Conservation (phyloP, 1,140 invertebrate genomes). For the Anthonomus grandis region DNA sequence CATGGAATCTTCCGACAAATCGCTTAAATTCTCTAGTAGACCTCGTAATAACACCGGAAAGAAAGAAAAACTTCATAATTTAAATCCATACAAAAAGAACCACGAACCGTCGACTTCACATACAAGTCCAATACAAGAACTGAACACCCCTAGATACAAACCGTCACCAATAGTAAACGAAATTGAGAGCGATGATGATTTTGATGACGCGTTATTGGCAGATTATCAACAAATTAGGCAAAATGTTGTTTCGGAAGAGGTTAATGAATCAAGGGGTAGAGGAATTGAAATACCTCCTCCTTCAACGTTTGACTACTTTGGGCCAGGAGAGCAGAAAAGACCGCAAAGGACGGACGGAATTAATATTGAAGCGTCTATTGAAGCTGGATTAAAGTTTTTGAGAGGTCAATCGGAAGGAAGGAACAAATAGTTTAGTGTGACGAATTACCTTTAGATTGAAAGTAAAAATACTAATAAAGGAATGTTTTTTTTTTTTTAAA, state of each 20-base stretch:
- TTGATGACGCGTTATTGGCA: conserved; percentile 23
- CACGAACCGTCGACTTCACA: background rate
- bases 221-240: conserved; percentile 25
- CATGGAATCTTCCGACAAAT: conserved; percentile 32
- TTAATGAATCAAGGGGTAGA: conserved; percentile 24
- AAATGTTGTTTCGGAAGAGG: conserved; percentile 24
- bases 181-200: conserved; percentile 40
- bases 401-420: conserved; percentile 59
- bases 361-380: conserved; percentile 61
- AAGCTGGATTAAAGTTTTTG: conserved; percentile 65
- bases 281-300: conserved; percentile 62
- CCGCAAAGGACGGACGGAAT: conserved; percentile 34
- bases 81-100: conserved; percentile 21
- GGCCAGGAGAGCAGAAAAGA: conserved; percentile 48
- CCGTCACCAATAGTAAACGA: conserved; percentile 53
- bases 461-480: background rate
- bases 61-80: conserved; percentile 2
- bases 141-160: conserved; percentile 11
- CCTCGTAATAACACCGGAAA: no score
- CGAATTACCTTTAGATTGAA: background rate
- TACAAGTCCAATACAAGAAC: background rate
- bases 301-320: conserved; percentile 60
- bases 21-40: conserved; percentile 41
- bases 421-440: background rate
- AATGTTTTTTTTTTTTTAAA: background rate